phyloP scores from a whole-genome alignment of 2,797 vertebrate genomes.

The Tolypeutes matacus region DNA sequence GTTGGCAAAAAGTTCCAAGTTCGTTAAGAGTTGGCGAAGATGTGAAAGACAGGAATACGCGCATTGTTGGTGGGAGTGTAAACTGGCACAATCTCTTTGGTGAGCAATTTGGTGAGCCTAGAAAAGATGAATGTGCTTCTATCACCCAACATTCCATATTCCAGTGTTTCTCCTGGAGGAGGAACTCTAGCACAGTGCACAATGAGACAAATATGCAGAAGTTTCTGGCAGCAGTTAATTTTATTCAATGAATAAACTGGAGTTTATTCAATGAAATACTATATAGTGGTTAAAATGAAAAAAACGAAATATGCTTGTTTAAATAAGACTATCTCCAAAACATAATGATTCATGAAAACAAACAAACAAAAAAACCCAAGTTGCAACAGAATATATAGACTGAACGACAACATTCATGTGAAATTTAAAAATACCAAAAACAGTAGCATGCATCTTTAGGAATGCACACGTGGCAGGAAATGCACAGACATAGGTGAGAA shows the following conservation, averaged over 20 bases:
- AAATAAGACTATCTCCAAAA: background rate
- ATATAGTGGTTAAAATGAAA: slow-evolving; percentile 44
- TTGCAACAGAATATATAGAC: background rate
- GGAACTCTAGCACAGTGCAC: no score
- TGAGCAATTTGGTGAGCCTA: background rate
- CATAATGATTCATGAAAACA: background rate
- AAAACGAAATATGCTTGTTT: background rate
- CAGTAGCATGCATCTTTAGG: background rate
- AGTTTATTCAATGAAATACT: slow-evolving; percentile 38
- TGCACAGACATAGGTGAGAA: background rate
- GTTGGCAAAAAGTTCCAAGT: background rate
- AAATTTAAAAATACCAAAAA: background rate
- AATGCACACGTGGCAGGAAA: background rate
- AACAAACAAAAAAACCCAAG: no score
- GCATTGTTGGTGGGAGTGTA: background rate
- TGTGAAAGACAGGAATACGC: background rate
- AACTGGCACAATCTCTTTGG: background rate
- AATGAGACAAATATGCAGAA: background rate
- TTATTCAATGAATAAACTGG: background rate
- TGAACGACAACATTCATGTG: background rate
- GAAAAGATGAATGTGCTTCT: background rate
- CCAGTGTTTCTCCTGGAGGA: background rate
- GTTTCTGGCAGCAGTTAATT: background rate
- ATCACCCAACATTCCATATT: background rate
- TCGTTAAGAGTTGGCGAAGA: background rate